Base-by-base conservation (phyloP, 1,140 invertebrate species). In the Bombyx mandarina region DNA sequence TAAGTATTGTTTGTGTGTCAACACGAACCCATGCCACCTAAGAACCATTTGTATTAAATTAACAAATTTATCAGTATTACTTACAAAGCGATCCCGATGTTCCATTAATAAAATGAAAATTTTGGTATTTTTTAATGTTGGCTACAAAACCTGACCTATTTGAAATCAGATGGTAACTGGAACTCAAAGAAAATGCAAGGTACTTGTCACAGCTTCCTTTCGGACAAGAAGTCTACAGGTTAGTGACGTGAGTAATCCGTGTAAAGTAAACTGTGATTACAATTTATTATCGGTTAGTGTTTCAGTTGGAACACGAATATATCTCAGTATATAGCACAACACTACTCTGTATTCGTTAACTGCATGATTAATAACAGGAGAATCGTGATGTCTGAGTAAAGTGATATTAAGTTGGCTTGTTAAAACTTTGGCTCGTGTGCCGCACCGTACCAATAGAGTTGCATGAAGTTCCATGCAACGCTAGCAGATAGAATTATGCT, bases 1-100 rank as follows among this genome's bases (percentile, higher is more conserved):
- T 95, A 43, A 97, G 87, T 66, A 97, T 97, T 4, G 96, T 96
- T 82, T 97, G 95, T 1, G 96, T 97, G 73, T 97, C 95, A 43
- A 97, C 94, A 44, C 95, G 89, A 5, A 97, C 94, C 95, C 96
- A 97, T 57, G 96, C 96, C 62, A 97, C 94, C 95, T 96, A 76
- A 45, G 82, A 73, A 35, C 12, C 12, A 18, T 18, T 18, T 18
- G 12, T 18, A 18, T 18, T 18, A 18, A 18, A 18, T 18, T 18
- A 18, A 18, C 12, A 18, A 18, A 18, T 18, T 18, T 18, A 18
- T 18, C 12, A 18, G 12, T 18, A 18, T 35, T 35, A 35, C 26
- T 35, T 35, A 5, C 26, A 5, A 35, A 35, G 4, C 26, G 4
- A 35, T 3, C 26, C 26, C 26, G 26, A 35, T 35, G 26, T 35